Evolutionary conservation across 2,888 invertebrate genomes (phyloP), one percentile per base, ranked within the genome.

Genomic region (Barypeithes pellucidus): DNA sequence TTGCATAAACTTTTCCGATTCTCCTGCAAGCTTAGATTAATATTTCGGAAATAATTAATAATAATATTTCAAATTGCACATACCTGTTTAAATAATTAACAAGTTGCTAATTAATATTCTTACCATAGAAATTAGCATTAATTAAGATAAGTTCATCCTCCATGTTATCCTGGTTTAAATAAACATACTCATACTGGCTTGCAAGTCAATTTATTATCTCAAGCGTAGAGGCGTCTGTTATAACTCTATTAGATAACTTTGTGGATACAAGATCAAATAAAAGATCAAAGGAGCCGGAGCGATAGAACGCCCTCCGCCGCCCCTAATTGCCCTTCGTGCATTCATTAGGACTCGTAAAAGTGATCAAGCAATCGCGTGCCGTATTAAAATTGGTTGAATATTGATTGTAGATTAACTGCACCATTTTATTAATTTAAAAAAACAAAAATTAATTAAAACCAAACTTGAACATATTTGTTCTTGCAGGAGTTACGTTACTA

Each of bases 301-400:
- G 50, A 39, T 29, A 61, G 62, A 68, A 73, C 75, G 71, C 75
- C 77, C 73, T 71, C 59, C 75, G 61, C 77, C 77, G 76, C 77
- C 77, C 76, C 76, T 76, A 76, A 77, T 76, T 72, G 69, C 77
- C 76, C 73, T 75, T 69, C 65, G 71, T 66, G 69, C 41, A 63
- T 73, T 78, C 78, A 75, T 78, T 78, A 78, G 63, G 63, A 63
- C 57, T 73, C 74, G 77, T 77, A 76, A 77, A 77, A 76, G 75
- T 75, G 76, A 77, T 77, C 75, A 73, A 71, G 74, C 65, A 73
- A 61, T 75, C 75, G 72, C 74, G 72, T 72, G 69, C 71, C 73
- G 70, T 61, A 69, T 62, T 54, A 62, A 69, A 61, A 69, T 41
- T 62, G 47, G 60, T 60, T 60, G n/a, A 62, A 62, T 16, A 59